phyloP scores from a whole-genome alignment of 2,797 vertebrate genomes.

The Arrhamphus sclerolepis region DNA sequence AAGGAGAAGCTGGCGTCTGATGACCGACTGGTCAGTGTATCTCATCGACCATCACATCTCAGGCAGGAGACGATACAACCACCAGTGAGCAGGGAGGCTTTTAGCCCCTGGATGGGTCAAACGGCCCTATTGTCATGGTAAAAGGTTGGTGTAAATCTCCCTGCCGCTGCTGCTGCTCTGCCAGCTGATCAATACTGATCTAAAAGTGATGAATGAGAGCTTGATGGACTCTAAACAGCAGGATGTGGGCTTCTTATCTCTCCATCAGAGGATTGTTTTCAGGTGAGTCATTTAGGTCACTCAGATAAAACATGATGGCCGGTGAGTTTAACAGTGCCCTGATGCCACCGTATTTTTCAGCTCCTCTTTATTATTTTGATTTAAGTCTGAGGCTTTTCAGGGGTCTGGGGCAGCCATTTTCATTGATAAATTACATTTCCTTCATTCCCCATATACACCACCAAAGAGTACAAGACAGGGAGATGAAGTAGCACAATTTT shows the following conservation, averaged over 20 bases:
- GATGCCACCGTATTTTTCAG: conserved; percentile 15
- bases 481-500: too few relatives aligned
- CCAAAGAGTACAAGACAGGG: too few relatives aligned
- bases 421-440: too few relatives aligned
- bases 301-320: conserved; percentile 30
- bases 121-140: conserved; percentile 38
- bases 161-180: conserved; percentile 22
- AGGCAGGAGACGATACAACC: conserved; percentile 42
- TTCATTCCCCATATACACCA: too few relatives aligned
- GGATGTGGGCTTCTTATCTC: conserved; percentile 45
- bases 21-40: conserved; percentile 62
- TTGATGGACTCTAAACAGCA: conserved; percentile 40
- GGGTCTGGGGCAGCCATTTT: too few relatives aligned
- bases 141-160: conserved; percentile 65
- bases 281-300: conserved; percentile 19
- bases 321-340: background rate
- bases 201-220: conserved; percentile 73
- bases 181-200: conserved; percentile 72
- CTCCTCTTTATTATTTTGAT: background rate
- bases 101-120: conserved; percentile 62
- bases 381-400: background rate
- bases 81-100: conserved; percentile 49
- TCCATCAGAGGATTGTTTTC: conserved; percentile 9
- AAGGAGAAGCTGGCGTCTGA: background rate
- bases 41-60: conserved; percentile 51